Evolutionary conservation across 2,113 vertebrate species (phyloP).

Genomic region (Pseudopipra pipra): DNA sequence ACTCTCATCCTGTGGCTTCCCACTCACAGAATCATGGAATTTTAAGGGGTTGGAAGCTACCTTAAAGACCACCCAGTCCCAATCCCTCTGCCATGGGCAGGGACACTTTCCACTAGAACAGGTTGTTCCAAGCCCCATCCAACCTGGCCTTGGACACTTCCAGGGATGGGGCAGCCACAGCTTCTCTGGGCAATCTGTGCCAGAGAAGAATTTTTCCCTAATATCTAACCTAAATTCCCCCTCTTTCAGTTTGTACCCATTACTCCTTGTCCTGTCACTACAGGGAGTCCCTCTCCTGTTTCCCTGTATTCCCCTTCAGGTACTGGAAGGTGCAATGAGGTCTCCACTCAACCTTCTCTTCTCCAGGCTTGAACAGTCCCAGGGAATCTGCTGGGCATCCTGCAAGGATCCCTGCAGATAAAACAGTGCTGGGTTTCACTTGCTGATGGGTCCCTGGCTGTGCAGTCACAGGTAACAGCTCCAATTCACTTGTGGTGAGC

Average conservation of each 20-base stretch:
- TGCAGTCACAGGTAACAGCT: not conserved
- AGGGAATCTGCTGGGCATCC: not conserved
- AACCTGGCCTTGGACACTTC: not conserved
- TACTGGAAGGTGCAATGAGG: not conserved
- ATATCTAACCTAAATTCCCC: not conserved
- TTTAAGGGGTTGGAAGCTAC: not conserved
- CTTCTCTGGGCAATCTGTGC: not conserved
- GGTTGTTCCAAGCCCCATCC: not conserved
- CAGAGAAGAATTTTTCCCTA: not conserved
- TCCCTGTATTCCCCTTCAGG: not conserved
- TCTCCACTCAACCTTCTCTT: not conserved
- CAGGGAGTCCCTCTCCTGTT: not conserved
- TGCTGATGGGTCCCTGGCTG: rapidly evolving
- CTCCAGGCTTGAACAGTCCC: not conserved
- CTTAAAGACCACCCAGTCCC: not conserved
- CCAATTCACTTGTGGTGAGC: not conserved
- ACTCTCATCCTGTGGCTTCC: not conserved
- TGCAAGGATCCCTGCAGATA: no score
- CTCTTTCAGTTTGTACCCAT: not conserved
- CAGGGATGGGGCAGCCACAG: not conserved
- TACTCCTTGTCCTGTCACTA: no score
- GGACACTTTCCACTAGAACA: not conserved
- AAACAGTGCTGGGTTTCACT: not conserved
- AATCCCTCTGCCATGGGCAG: not conserved
- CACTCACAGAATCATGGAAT: not conserved